phyloP scores from a whole-genome alignment of 2,113 vertebrate species.

The Dasypus novemcinctus region DNA sequence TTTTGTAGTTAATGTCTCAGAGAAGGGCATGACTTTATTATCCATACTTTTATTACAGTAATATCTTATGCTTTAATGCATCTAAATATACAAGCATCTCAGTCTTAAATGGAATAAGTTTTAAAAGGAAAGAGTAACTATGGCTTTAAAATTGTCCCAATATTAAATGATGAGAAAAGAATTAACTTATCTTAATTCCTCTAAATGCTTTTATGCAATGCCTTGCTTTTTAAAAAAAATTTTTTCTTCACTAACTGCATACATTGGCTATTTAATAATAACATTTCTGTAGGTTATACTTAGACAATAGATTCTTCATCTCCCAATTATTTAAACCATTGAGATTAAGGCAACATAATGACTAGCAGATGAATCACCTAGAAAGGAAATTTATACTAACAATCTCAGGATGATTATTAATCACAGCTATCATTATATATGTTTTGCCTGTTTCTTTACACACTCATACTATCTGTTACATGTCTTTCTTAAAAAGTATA shows the following conservation, averaged over 20 bases:
- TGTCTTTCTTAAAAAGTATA: not conserved
- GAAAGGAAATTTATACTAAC: slow-evolving; percentile 15
- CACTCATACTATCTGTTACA: not conserved
- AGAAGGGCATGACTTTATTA: slow-evolving; percentile 65
- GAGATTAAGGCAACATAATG: not conserved
- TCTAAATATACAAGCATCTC: slow-evolving; percentile 42
- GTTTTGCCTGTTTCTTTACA: not conserved
- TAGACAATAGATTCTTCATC: not conserved
- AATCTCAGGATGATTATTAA: slow-evolving; percentile 43
- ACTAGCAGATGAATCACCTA: not conserved
- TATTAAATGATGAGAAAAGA: slow-evolving; percentile 24
- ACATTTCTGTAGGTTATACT: not conserved
- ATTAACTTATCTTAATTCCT: slow-evolving; percentile 45
- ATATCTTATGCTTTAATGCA: slow-evolving; percentile 55
- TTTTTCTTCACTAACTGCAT: slow-evolving; percentile 18
- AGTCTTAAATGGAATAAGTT: slow-evolving; percentile 50
- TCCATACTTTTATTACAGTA: slow-evolving; percentile 58
- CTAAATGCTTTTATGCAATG: slow-evolving; percentile 27
- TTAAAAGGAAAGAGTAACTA: not conserved
- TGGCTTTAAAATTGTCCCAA: not conserved
- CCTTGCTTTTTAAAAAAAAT: not conserved
- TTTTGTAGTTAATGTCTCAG: slow-evolving; percentile 66
- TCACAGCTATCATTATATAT: not conserved
- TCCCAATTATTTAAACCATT: not conserved
- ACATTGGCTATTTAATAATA: slow-evolving; percentile 7